These are phyloP conservation scores for Hirundichthys speculiger DNA, from an alignment of 2,113 vertebrate genomes.

Conservation along the genomic window DNA sequence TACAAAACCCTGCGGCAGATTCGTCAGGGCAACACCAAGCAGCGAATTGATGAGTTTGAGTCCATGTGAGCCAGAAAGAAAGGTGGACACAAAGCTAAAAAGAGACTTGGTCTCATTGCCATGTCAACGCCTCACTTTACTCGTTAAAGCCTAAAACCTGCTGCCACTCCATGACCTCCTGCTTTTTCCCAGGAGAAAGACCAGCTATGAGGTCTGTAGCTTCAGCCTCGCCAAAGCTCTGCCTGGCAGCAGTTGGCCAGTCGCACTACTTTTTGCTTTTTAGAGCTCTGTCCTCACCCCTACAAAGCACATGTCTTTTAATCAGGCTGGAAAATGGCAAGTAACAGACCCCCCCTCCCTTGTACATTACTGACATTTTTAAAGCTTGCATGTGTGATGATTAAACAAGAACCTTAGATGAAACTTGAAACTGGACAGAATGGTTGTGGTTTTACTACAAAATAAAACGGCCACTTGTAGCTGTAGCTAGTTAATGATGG, in stretches of 20 bases:
- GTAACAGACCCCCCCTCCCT: conserved; percentile 30
- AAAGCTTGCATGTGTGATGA: conserved; percentile 50
- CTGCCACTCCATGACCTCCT: conserved; percentile 28
- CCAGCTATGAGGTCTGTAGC: conserved; percentile 80
- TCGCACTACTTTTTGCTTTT: conserved; percentile 52
- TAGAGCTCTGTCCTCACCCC: conserved; percentile 54
- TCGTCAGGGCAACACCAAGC: conserved; percentile 97
- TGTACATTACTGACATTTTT: conserved; percentile 26
- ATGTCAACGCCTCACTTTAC: conserved; percentile 52
- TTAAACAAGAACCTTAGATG: conserved; percentile 10
- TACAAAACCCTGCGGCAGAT: conserved; percentile 98
- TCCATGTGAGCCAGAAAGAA: conserved; percentile 89
- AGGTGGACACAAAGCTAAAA: neutral
- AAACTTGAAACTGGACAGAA: conserved; percentile 19
- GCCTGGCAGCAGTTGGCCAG: conserved; percentile 60
- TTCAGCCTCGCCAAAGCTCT: conserved; percentile 93
- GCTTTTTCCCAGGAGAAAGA: conserved; percentile 71
- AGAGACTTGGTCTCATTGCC: conserved; percentile 42
- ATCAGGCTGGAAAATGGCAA: conserved; percentile 51
- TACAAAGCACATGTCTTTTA: conserved; percentile 42
- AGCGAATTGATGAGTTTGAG: conserved; percentile 98
- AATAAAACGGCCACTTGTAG: conserved; percentile 69
- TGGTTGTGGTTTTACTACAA: conserved; percentile 43
- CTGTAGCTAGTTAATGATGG: conserved; percentile 65
- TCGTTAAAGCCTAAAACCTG: conserved; percentile 32